These are phyloP conservation scores for Chydorus sphaericus DNA, from an alignment of 2,888 invertebrate genomes.

Conservation along the genomic window DNA sequence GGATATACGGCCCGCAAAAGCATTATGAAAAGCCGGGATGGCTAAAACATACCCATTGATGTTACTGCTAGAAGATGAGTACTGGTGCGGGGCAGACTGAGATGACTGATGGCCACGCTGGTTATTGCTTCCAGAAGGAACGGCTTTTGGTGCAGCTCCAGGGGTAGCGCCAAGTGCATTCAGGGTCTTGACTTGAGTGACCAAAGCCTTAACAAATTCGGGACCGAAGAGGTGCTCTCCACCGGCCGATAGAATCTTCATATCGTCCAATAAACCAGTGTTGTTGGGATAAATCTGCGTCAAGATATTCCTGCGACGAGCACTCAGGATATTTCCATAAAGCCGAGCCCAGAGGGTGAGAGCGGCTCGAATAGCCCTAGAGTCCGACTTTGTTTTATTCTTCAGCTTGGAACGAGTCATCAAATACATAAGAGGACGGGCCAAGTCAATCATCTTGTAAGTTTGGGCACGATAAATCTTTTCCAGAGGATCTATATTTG, in stretches of 20 bases:
- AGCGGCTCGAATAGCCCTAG: not conserved
- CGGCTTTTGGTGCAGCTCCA: not conserved
- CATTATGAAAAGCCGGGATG: not conserved
- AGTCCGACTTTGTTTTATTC: not conserved
- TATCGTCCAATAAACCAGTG: not conserved
- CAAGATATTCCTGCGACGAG: not conserved
- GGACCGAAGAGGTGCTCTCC: slow-evolving; percentile 4
- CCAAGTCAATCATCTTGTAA: not conserved
- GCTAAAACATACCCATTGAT: not conserved
- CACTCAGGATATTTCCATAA: not conserved
- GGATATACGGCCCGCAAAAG: not conserved
- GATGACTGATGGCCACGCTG: not conserved
- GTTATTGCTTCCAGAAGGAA: not conserved
- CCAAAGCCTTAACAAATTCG: not conserved
- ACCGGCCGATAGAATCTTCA: not conserved
- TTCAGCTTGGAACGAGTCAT: not conserved
- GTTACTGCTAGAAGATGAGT: not conserved
- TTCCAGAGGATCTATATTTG: not conserved
- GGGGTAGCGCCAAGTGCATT: not conserved
- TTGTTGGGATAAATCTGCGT: not conserved
- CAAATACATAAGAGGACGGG: not conserved
- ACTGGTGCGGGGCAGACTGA: not conserved
- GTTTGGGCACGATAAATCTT: not conserved
- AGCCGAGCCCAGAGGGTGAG: not conserved
- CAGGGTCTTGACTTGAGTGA: not conserved